Conservation (phyloP, 2,888 invertebrate genomes). For the Idaea aversata region DNA sequence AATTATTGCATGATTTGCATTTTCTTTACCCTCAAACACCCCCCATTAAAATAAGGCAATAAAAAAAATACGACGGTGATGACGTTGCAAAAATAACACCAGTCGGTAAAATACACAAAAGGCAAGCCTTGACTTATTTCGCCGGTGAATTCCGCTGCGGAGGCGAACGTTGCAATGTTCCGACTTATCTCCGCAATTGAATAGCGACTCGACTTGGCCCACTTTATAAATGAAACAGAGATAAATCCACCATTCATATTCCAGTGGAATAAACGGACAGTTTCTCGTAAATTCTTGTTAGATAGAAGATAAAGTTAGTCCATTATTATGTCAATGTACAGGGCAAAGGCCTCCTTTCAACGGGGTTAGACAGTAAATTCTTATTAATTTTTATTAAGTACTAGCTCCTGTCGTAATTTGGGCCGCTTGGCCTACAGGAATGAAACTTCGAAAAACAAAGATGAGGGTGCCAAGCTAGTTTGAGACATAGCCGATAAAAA, state of each 20-base stretch:
- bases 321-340: too few species aligned
- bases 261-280: background rate
- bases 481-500: too few species aligned
- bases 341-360: too few species aligned
- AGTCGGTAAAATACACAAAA: slow-evolving; percentile 8
- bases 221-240: slow-evolving; percentile 10
- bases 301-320: too few species aligned
- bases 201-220: slow-evolving; percentile 17
- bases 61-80: slow-evolving; percentile 6
- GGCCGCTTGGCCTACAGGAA: too few species aligned
- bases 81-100: slow-evolving; percentile 15
- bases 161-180: slow-evolving; percentile 20
- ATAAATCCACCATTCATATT: background rate
- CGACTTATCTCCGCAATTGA: slow-evolving; percentile 29
- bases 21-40: slow-evolving; percentile 1
- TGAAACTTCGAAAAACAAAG: too few species aligned
- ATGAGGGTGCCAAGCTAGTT: too few species aligned
- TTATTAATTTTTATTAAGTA: too few species aligned
- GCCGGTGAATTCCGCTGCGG: slow-evolving; percentile 13
- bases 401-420: too few species aligned
- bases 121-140: slow-evolving; percentile 27
- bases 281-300: too few species aligned
- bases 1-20: background rate
- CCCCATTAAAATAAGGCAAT: background rate
- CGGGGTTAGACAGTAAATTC: too few species aligned